A percentile compares a stretch with the other conserved stretches of the same genome.
Conservation (phyloP, 2,797 vertebrate genomes). For the Acropternis orthonyx region DNA sequence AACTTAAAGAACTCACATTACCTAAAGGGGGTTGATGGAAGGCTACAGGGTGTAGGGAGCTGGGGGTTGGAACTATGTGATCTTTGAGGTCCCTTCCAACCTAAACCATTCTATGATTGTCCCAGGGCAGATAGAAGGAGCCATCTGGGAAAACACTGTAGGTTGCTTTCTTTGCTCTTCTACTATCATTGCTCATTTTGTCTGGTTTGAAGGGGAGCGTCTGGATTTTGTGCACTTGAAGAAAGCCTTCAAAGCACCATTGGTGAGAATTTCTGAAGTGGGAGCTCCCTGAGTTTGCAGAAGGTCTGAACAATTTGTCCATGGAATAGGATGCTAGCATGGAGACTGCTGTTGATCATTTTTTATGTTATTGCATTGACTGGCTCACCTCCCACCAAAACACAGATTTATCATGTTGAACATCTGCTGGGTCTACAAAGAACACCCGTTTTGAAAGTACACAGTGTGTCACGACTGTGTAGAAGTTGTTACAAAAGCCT, state of each 20-base stretch:
- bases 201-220: not conserved
- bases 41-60: not conserved
- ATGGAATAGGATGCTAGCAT: not conserved
- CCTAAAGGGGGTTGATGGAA: not conserved
- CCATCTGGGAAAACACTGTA: not conserved
- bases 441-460: not conserved
- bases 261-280: not conserved
- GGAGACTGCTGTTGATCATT: not conserved
- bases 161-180: accelerated
- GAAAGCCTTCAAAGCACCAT: not conserved
- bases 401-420: not conserved
- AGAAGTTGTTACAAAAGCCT: not conserved
- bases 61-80: not conserved
- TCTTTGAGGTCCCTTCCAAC: not conserved
- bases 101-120: not conserved
- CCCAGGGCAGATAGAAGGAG: not conserved
- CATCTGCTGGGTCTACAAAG: not conserved
- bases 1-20: not conserved
- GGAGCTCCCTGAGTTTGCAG: not conserved
- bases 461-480: not conserved
- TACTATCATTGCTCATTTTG: not conserved
- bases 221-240: not conserved
- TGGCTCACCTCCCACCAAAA: not conserved
- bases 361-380: not conserved
- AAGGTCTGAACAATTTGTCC: not conserved